Evolutionary conservation across 2,113 vertebrate genomes (phyloP).

Genomic region (Micronycteris hirsuta): DNA sequence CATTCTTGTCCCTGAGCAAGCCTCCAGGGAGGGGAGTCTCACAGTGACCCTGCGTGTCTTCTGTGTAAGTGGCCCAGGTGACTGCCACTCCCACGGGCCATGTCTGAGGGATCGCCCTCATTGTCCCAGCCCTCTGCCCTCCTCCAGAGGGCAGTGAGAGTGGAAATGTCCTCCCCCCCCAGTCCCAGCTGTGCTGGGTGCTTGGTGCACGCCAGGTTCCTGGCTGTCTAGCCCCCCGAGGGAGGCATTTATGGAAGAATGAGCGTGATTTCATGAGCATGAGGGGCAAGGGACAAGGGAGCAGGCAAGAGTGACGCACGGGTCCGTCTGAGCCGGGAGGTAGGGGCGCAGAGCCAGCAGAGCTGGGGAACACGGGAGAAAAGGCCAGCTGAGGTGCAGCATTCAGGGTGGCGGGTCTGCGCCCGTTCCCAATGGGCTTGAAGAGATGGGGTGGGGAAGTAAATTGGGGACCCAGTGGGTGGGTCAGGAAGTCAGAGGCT

Average conservation of each 20-base stretch:
- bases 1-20: accelerated
- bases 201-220: background rate
- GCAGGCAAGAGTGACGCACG: background rate
- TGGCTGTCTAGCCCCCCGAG: background rate
- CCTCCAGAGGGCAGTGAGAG: background rate
- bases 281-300: accelerated
- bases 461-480: accelerated
- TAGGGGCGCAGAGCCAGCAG: accelerated
- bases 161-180: accelerated
- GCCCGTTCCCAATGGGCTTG: accelerated
- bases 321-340: accelerated
- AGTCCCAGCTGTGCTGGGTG: too few relatives aligned
- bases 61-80: too few relatives aligned
- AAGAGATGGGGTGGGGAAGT: background rate
- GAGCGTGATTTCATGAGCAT: accelerated
- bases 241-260: accelerated
- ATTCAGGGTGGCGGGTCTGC: accelerated
- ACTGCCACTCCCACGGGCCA: accelerated
- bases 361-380: accelerated
- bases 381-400: accelerated
- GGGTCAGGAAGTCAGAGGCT: too few relatives aligned
- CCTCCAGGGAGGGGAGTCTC: accelerated
- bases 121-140: accelerated
- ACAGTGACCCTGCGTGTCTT: accelerated
- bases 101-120: accelerated